These are phyloP conservation scores for Onthophagus taurus DNA, from an alignment of 1,140 invertebrate genomes.

Conservation along the genomic window DNA sequence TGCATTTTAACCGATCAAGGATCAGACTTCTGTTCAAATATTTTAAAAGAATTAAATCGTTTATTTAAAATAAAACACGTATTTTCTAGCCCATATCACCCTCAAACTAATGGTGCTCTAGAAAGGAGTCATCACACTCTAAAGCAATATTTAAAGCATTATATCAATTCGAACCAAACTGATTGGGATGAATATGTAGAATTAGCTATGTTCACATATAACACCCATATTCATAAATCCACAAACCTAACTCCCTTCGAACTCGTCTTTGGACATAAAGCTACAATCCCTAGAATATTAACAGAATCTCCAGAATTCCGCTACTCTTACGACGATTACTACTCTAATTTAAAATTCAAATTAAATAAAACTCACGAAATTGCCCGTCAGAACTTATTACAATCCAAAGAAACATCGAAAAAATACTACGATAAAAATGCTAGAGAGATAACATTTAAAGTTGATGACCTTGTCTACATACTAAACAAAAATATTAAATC, in stretches of 20 bases:
- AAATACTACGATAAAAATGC: slow-evolving; percentile 28
- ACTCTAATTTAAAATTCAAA: slow-evolving; percentile 29
- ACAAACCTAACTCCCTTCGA: slow-evolving; percentile 38
- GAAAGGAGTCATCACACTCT: slow-evolving; percentile 31
- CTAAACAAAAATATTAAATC: too few species aligned
- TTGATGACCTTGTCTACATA: too few species aligned
- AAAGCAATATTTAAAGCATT: slow-evolving; percentile 32
- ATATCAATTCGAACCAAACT: slow-evolving; percentile 18
- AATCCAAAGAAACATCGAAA: slow-evolving; percentile 28
- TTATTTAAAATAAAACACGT: slow-evolving; percentile 28
- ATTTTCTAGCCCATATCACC: slow-evolving; percentile 21
- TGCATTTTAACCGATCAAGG: slow-evolving; percentile 32
- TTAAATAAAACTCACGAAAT: slow-evolving; percentile 27
- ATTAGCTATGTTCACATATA: slow-evolving; percentile 36
- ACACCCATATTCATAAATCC: slow-evolving; percentile 30
- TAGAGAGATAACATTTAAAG: too few species aligned
- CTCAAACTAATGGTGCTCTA: slow-evolving; percentile 32
- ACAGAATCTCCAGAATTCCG: slow-evolving; percentile 18
- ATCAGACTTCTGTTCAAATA: slow-evolving; percentile 25
- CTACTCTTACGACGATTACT: slow-evolving; percentile 31
- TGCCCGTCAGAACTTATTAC: slow-evolving; percentile 25
- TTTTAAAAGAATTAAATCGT: slow-evolving; percentile 23
- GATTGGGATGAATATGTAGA: slow-evolving; percentile 31
- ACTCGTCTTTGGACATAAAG: slow-evolving; percentile 34
- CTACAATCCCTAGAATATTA: slow-evolving; percentile 22